phyloP scores from a whole-genome alignment of 2,113 vertebrate genomes.

The Sminthopsis crassicaudata region DNA sequence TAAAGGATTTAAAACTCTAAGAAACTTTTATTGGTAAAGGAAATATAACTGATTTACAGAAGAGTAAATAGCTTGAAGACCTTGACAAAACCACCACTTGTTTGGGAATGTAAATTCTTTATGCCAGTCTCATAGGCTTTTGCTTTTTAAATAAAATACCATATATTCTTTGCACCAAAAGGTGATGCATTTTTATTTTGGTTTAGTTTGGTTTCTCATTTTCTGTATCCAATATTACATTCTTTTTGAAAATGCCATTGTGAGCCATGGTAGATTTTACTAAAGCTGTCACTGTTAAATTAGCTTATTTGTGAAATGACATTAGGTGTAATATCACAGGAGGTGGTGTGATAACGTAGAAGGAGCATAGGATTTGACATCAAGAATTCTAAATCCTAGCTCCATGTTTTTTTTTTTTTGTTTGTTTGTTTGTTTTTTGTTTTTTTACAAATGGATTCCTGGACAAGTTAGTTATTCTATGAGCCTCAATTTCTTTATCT shows the following conservation, averaged over 20 bases:
- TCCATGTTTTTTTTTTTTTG: not conserved
- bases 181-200: not conserved
- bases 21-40: conserved; percentile 4
- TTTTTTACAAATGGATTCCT: not conserved
- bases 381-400: not conserved
- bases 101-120: conserved; percentile 10
- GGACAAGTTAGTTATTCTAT: not conserved
- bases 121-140: conserved; percentile 23
- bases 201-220: conserved; percentile 6
- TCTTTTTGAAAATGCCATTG: not conserved
- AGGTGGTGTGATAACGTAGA: not conserved
- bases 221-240: conserved; percentile 12
- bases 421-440: too few species aligned
- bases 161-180: not conserved
- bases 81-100: not conserved
- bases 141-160: not conserved
- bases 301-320: not conserved
- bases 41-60: conserved; percentile 18
- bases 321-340: not conserved
- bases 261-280: not conserved
- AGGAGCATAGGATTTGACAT: not conserved
- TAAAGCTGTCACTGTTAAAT: not conserved
- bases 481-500: not conserved
- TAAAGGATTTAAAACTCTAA: conserved; percentile 1
- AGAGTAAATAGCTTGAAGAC: conserved; percentile 23